Base-by-base conservation (phyloP, 2,888 invertebrate genomes). In the Cinara cedri region DNA sequence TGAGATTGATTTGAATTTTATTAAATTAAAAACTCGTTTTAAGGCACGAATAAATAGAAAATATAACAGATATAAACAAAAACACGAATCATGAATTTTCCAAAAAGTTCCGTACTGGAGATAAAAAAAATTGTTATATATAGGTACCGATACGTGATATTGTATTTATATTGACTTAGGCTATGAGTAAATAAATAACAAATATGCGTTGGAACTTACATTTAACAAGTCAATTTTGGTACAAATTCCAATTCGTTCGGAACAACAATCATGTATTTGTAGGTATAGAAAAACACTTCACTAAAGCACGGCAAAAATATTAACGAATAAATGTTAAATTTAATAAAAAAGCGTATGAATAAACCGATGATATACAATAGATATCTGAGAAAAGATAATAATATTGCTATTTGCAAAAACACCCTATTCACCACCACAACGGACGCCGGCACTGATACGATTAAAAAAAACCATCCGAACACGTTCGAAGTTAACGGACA, bases 401-500 rank as follows among this genome's bases (percentile, higher is more conserved):
- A 13, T 44, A 8, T 44, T 13, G 13, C 3, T 46, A 13, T 46
- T 46, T 46, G 11, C 24, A 42, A 19, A 24, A 72, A 51, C 62
- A 34, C 57, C 13, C n/a, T 24, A 46, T 26, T 1, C 13, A 26
- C n/a, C 6, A 26, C 4, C 6, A 51, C 54, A 19, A 55, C 3
- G 10, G 14, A 49, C 2, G 19, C 72, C 62, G 62, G 10, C 13
- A 49, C 11, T 57, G 9, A 34, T 72, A 49, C 60, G 60, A 62
- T 19, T 72, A 49, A 75, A 54, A 66, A 57, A 13, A 72, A 4
- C 11, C 3, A 46, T 55, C 76, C 68, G 76, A 68, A 21, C 76
- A 44, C 68, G 60, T 34, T 68, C 76, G 76, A 57, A 68, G 76
- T 68, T 68, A 76, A 68, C 76, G 68, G 76, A 68, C 57, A 68